Evolutionary conservation across 37 sponge, comb jelly and placozoan genomes (phyloP).

Genomic region (Cliona cf. orientalis): DNA sequence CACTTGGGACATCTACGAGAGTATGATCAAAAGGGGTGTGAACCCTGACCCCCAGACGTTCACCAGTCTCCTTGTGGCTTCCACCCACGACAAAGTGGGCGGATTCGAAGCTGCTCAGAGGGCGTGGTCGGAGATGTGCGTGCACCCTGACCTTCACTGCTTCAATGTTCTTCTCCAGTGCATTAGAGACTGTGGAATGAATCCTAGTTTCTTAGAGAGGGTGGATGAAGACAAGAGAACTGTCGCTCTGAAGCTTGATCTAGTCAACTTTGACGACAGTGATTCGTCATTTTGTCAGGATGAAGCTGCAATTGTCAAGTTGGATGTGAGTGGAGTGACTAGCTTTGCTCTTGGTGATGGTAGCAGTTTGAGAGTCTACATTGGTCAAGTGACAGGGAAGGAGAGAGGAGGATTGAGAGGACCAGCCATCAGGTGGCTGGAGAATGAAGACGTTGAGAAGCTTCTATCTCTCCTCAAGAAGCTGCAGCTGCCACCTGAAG

Average conservation of each 20-base stretch:
- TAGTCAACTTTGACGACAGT: too few species aligned
- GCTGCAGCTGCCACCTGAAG: slow-evolving; percentile 4
- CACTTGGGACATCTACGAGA: slow-evolving; percentile 38
- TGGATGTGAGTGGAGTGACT: neutral
- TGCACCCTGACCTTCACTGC: slow-evolving; percentile 40
- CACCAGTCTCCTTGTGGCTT: slow-evolving; percentile 41
- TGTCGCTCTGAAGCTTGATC: too few species aligned
- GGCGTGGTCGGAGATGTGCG: slow-evolving; percentile 57
- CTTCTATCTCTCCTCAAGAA: slow-evolving; percentile 15
- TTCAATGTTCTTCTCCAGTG: slow-evolving; percentile 58
- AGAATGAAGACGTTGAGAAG: slow-evolving; percentile 3
- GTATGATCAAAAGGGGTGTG: slow-evolving; percentile 25
- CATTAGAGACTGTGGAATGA: slow-evolving; percentile 57
- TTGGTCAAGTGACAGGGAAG: neutral
- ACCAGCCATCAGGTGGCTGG: slow-evolving; percentile 53
- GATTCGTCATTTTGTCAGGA: neutral
- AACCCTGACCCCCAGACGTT: slow-evolving; percentile 60
- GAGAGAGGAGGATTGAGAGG: neutral
- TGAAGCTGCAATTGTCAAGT: too few species aligned
- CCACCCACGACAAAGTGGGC: slow-evolving; percentile 20
- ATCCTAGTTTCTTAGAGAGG: too few species aligned
- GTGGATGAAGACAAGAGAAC: too few species aligned
- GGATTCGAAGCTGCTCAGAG: slow-evolving; percentile 34
- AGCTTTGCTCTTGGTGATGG: neutral
- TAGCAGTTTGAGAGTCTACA: neutral